Conservation (phyloP, 2,113 vertebrate species). For the Muntiacus muntjak region DNA sequence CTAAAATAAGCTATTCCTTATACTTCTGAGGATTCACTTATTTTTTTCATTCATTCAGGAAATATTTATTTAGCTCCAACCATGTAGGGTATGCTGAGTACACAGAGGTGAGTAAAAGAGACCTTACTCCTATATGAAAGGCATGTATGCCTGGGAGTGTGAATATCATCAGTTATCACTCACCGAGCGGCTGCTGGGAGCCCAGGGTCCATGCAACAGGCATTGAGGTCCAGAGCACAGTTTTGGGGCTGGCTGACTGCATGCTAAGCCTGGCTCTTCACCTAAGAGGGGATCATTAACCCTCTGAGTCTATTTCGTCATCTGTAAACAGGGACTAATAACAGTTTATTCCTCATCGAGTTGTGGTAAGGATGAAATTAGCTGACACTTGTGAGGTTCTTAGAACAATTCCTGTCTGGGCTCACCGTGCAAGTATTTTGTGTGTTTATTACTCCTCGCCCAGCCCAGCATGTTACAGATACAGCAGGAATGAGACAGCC, state of each 20-base stretch:
- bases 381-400: not conserved
- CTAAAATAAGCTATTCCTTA: not conserved
- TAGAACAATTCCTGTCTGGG: not conserved
- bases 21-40: not conserved
- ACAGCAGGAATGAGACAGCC: not conserved
- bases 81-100: not conserved
- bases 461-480: not conserved
- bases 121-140: not conserved
- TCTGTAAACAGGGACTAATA: not conserved
- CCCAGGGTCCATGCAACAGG: not conserved
- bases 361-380: not conserved
- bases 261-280: not conserved
- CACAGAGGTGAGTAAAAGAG: not conserved
- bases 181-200: not conserved
- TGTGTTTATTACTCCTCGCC: not conserved
- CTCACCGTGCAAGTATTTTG: rapidly evolving
- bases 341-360: not conserved
- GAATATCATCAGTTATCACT: not conserved
- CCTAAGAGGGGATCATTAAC: not conserved
- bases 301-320: not conserved
- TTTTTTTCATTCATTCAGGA: not conserved
- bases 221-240: not conserved
- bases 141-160: rapidly evolving
- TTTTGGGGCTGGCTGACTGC: not conserved
- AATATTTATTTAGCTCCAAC: not conserved